Evolutionary conservation across 2,888 invertebrate genomes (phyloP), one percentile per base, ranked within the genome.

Genomic region (Oegoconia quadripuncta): DNA sequence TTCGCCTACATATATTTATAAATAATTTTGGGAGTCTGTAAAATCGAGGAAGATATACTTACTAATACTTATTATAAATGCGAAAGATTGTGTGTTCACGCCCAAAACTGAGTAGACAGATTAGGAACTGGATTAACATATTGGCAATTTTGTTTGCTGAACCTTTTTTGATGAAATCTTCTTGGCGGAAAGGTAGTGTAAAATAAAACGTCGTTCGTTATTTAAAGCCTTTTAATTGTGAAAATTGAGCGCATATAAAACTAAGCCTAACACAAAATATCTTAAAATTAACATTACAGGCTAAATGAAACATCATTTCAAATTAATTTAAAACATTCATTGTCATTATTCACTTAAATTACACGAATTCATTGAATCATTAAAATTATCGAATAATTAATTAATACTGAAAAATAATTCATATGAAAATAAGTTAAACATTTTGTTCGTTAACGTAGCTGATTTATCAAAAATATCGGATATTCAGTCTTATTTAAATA

Each of bases 171-270:
- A 9, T 11, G 11, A 11, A 11, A 6, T 1, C 6, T 6, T 7
- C 2, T 27, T 11, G 7, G 1, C 14, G 7, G 14, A 29, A 13
- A 7, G 11, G 16, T 8, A n/a, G n/a, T 16, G 7, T n/a, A 15
- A 2, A 30, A 30, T 8, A 9, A 17, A 30, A n/a, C 4, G 20
- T 3, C n/a, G n/a, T n/a, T 4, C 9, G 17, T 17, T 41, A 42
- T 64, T 74, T 73, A 71, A 83, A 81, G 82, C 80, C 64, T 75
- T 78, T 84, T 81, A 81, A 78, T 82, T 63, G 82, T 80, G 84
- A 81, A 81, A 80, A 82, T 83, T 84, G 82, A 83, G 83, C 82
- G 80, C 74, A 59, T 75, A 74, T 64, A 42, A 71, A 69, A 79
- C 64, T 79, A 80, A 74, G 55, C 52, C 75, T 83, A 79, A 64